Percentiles rank a stretch among this genome's conserved stretches.
Conservation (phyloP, 92 coral and sea anemone genomes). For the Palythoa heliodiscus region DNA sequence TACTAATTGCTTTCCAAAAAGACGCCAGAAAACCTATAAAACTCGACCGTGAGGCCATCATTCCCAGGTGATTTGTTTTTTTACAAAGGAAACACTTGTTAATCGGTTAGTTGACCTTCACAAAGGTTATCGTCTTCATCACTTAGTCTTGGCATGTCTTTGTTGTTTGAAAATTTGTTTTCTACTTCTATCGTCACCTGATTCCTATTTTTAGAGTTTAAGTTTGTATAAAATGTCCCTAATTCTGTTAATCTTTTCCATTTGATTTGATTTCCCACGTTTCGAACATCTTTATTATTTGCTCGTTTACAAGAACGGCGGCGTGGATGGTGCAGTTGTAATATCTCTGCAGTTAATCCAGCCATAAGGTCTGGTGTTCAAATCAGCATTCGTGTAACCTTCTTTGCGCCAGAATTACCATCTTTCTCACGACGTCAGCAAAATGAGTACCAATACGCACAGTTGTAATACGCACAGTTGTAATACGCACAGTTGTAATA, state of each 20-base stretch:
- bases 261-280: too few relatives aligned
- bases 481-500: too few relatives aligned
- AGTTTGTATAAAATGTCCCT: not conserved
- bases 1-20: not conserved
- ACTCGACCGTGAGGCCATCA: slow-evolving; percentile 1
- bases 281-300: too few relatives aligned
- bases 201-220: not conserved
- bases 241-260: not conserved
- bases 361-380: too few relatives aligned
- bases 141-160: not conserved
- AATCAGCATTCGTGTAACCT: too few relatives aligned
- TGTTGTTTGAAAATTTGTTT: not conserved
- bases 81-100: not conserved
- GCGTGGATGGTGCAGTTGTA: too few relatives aligned
- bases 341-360: too few relatives aligned
- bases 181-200: not conserved
- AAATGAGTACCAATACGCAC: too few relatives aligned
- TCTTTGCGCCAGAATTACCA: too few relatives aligned
- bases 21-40: not conserved
- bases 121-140: not conserved
- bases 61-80: not conserved
- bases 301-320: too few relatives aligned
- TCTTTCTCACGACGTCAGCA: too few relatives aligned
- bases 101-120: not conserved
- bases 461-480: too few relatives aligned